Base-by-base conservation (phyloP, 2,797 vertebrate genomes). In the Pseudochirops corinnae region DNA sequence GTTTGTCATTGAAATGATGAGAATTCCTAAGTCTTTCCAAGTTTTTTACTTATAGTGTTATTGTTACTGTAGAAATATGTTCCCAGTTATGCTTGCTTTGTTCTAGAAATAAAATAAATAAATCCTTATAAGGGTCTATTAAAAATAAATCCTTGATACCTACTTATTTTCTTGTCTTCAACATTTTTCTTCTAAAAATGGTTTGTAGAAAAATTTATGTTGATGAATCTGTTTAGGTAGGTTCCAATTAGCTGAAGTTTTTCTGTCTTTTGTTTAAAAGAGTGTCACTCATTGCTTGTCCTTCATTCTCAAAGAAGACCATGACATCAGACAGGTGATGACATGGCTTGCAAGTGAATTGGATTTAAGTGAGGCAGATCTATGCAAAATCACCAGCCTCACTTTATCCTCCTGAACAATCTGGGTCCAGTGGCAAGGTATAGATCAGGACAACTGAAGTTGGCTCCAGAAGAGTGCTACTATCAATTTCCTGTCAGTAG, bases 111-210 rank as follows among this genome's bases (percentile, higher is more conserved):
- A 82, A 82, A 39, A 82, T 10, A 82, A 46, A 82, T 3, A 87
- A 87, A 26, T 28, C 24, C 24, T 50, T 87, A 87, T 46, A 87
- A 87, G 21, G 74, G 21, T 26, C n/a, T 46, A 82, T 82, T 82
- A 39, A 39, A 82, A 82, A 82, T 82, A 82, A 82, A 87, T 87
- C 74, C 74, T 87, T 87, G 74, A 87, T 87, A 50, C 39, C 74
- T 87, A 50, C 39, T 87, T 87, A 87, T 87, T 87, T 82, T 82
- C 74, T 82, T 87, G 74, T 87, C 74, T 50, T 82, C n/a, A 82
- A 26, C n/a, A 46, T 82, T 87, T 87, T 87, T 50, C 39, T 87
- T 50, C 74, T 87, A 87, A 50, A 46, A 87, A 87, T 26, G 39
- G 9, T 4, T 11, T 87, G 39, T 28, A 87, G 74, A 87, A 26